phyloP scores from a whole-genome alignment of 1,140 invertebrate genomes.

The Drosophila ficusphila region DNA sequence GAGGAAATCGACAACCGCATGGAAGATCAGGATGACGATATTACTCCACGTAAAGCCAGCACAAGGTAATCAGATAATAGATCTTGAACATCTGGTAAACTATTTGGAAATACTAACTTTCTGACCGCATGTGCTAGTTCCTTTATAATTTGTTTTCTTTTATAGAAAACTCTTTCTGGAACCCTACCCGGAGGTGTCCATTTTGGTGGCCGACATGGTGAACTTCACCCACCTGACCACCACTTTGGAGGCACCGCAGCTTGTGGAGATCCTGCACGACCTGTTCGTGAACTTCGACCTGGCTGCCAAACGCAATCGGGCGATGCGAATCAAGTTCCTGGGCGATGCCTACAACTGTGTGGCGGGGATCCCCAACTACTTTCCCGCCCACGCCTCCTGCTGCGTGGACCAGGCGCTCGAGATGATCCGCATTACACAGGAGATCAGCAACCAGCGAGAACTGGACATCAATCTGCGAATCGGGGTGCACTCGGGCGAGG shows the following conservation, averaged over 20 bases:
- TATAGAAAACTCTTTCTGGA: constrained; percentile 86
- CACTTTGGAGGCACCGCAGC: constrained; percentile 89
- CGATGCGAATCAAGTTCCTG: constrained; percentile 93
- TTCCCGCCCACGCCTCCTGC: constrained; percentile 91
- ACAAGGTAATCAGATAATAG: too few species aligned
- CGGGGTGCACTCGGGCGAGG: constrained; percentile 95
- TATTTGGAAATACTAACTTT: too few species aligned
- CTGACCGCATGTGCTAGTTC: too few species aligned
- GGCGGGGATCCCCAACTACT: constrained; percentile 91
- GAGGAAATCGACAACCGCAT: constrained; percentile 87
- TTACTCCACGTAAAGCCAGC: too few species aligned
- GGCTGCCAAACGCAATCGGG: constrained; percentile 90
- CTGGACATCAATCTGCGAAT: constrained; percentile 97
- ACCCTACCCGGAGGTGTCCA: constrained; percentile 94
- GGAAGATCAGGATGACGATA: neutral
- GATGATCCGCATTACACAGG: constrained; percentile 95
- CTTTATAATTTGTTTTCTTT: too few species aligned
- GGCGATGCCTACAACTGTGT: constrained; percentile 97
- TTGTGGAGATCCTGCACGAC: constrained; percentile 95
- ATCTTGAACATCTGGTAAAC: too few species aligned
- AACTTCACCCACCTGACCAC: constrained; percentile 96
- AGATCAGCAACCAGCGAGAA: constrained; percentile 88
- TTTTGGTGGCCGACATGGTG: constrained; percentile 97
- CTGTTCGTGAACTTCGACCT: constrained; percentile 96
- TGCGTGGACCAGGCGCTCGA: constrained; percentile 93